Conservation (phyloP, 2,888 invertebrate genomes). For the Polietes domitor region DNA sequence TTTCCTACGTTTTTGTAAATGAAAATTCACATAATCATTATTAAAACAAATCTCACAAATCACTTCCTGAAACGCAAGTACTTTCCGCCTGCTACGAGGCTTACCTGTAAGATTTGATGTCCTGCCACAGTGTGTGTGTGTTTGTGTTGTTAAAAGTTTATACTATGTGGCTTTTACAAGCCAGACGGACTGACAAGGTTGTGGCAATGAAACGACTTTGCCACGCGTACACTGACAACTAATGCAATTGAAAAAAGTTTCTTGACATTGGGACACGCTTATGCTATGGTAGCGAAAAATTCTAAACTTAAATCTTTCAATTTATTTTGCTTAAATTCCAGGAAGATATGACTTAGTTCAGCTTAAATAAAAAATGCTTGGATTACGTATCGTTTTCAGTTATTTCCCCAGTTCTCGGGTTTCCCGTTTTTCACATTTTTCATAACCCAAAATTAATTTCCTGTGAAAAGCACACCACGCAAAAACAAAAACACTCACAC, state of each 20-base stretch:
- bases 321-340: not conserved
- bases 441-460: slow-evolving; percentile 8
- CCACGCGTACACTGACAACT: not conserved
- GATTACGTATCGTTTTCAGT: not conserved
- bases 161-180: not conserved
- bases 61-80: too few species aligned
- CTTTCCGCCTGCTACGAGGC: too few species aligned
- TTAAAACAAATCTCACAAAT: too few species aligned
- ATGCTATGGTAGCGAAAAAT: not conserved
- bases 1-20: too few species aligned
- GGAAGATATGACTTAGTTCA: not conserved
- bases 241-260: slow-evolving; percentile 7
- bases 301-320: not conserved
- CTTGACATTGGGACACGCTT: slow-evolving; percentile 1
- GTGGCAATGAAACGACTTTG: slow-evolving; percentile 10
- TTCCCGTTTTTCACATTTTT: not conserved
- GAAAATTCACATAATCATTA: too few species aligned
- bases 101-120: too few species aligned
- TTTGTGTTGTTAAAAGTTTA: not conserved
- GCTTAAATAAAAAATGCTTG: not conserved
- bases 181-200: not conserved
- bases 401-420: not conserved
- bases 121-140: not conserved
- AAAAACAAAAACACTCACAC: not conserved
- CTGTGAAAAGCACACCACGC: not conserved